Evolutionary conservation across 2,113 vertebrate genomes (phyloP), one percentile per base, ranked within the genome.

Genomic region (Megalops atlanticus): DNA sequence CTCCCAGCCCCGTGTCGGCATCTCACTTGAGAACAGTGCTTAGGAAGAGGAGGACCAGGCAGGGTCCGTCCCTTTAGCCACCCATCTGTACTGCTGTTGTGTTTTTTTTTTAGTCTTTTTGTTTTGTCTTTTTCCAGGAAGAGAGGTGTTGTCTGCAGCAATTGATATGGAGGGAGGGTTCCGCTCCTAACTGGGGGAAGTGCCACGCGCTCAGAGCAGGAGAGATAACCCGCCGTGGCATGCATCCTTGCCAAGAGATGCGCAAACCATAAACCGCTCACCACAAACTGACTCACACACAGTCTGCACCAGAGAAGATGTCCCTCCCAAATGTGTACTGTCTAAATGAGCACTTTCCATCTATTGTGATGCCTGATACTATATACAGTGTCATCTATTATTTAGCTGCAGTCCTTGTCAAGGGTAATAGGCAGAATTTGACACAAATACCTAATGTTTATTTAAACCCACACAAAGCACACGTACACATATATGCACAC

Each of bases 51-150:
- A n/a, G n/a, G 45, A 8, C 45, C 45, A 49, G 45, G 45, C 8
- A 12, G n/a, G n/a, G n/a, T n/a, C n/a, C n/a, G n/a, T n/a, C n/a
- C n/a, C n/a, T n/a, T n/a, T n/a, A n/a, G n/a, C n/a, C n/a, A n/a
- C 10, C 52, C 43, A 27, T 41, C 40, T 43, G 72, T n/a, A n/a
- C 16, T 7, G 41, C 27, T 11, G 24, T 47, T 39, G 14, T 27
- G 11, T n/a, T 76, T 8, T 76, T 41, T 47, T 76, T 76, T 49
- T n/a, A n/a, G n/a, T n/a, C n/a, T n/a, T n/a, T n/a, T n/a, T n/a
- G n/a, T 39, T 15, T 45, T 35, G n/a, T 41, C 72, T 3, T n/a
- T 76, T 72, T 80, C 69, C 41, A 73, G 78, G 78, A 80, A 80
- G 43, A 52, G 33, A 38, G n/a, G 78, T 27, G 78, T 31, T 31